Conservation (phyloP, 2,113 vertebrate genomes). For the Pteronura brasiliensis region DNA sequence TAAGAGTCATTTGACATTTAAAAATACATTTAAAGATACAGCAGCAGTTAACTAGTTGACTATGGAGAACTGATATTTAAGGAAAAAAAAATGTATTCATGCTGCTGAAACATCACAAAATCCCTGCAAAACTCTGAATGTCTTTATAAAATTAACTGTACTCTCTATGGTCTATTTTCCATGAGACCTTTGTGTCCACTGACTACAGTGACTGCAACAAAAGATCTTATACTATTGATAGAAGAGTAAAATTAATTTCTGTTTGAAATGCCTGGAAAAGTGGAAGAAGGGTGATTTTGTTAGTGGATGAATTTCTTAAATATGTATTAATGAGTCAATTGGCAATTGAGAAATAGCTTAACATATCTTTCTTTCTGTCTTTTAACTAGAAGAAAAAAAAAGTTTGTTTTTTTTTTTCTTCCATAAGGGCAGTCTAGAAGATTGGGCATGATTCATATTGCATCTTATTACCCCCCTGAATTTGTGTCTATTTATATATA, state of each 20-base stretch:
- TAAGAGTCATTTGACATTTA: slow-evolving; percentile 54
- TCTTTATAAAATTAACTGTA: slow-evolving; percentile 34
- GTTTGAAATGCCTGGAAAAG: neutral
- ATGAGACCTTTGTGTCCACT: neutral
- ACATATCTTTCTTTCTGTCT: slow-evolving; percentile 12
- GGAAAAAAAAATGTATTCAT: slow-evolving; percentile 54
- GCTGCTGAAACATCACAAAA: slow-evolving; percentile 54
- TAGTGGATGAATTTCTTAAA: neutral
- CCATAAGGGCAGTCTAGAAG: slow-evolving; percentile 50
- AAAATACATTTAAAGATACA: slow-evolving; percentile 47
- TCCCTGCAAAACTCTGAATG: slow-evolving; percentile 52
- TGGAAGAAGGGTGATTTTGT: neutral
- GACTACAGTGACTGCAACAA: neutral
- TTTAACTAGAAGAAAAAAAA: slow-evolving; percentile 14
- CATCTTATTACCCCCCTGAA: slow-evolving; percentile 54
- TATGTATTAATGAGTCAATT: slow-evolving; percentile 29
- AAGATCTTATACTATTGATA: neutral
- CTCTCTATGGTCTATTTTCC: neutral
- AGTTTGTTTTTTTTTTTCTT: neutral
- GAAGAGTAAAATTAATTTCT: neutral
- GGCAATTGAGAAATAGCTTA: slow-evolving; percentile 24
- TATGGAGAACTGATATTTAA: slow-evolving; percentile 53
- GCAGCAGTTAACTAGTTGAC: slow-evolving; percentile 6
- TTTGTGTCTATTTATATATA: slow-evolving; percentile 68
- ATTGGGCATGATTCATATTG: slow-evolving; percentile 34